Percentiles rank a stretch among this genome's conserved stretches.
These are phyloP conservation scores for Sphaeridia pumilis DNA, from an alignment of 2,888 invertebrate genomes.

Conservation along the genomic window DNA sequence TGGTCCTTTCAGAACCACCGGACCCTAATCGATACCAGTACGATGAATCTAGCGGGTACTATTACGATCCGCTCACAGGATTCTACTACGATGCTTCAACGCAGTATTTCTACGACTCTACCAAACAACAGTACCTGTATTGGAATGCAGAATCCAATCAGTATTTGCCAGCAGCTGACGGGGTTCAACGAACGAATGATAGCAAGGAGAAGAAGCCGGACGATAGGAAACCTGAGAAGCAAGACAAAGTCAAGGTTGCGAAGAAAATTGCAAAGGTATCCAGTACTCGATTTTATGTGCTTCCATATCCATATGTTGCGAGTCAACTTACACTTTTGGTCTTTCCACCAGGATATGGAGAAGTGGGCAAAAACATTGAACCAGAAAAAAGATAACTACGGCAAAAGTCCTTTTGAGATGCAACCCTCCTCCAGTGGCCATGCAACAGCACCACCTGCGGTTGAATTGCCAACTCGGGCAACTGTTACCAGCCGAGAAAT, in stretches of 20 bases:
- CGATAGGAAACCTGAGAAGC: constrained; percentile 45
- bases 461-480: too few relatives aligned
- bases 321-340: neutral
- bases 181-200: constrained; percentile 3
- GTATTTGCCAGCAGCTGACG: constrained; percentile 39
- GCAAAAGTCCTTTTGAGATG: too few relatives aligned
- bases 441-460: too few relatives aligned
- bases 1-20: constrained; percentile 46
- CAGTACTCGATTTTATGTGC: neutral
- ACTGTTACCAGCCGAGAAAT: too few relatives aligned
- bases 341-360: constrained; percentile 56
- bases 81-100: constrained; percentile 93
- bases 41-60: constrained; percentile 90
- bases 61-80: constrained; percentile 84
- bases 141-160: constrained; percentile 61
- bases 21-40: constrained; percentile 85
- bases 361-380: constrained; percentile 95
- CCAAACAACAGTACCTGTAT: constrained; percentile 81
- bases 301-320: neutral
- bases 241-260: constrained; percentile 91
- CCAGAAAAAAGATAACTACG: constrained; percentile 71
- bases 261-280: constrained; percentile 90
- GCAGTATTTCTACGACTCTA: constrained; percentile 91
- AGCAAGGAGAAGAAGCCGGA: constrained; percentile 6
- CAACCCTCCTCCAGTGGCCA: too few relatives aligned